phyloP scores from a whole-genome alignment of 2,888 invertebrate genomes.

The Erebia ligea region DNA sequence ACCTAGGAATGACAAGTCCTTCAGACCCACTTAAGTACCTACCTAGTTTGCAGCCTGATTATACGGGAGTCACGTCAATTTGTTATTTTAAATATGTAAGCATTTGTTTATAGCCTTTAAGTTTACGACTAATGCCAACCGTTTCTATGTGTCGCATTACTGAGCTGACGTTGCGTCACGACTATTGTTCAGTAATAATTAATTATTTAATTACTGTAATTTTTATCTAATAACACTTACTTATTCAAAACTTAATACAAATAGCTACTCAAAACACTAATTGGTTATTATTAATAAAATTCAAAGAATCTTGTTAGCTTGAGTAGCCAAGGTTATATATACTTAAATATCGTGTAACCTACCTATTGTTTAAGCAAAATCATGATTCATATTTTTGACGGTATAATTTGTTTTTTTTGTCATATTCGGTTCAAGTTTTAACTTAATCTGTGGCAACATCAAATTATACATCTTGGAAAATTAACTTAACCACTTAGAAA shows the following conservation, averaged over 20 bases:
- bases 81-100: constrained; percentile 70
- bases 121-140: constrained; percentile 58
- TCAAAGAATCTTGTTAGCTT: constrained; percentile 26
- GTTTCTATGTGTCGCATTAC: constrained; percentile 44
- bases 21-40: constrained; percentile 63
- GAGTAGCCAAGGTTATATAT: constrained; percentile 25
- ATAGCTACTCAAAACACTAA: constrained; percentile 24
- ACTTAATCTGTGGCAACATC: not conserved
- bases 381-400: constrained; percentile 17
- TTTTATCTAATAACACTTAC: constrained; percentile 32
- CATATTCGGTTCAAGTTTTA: constrained; percentile 6
- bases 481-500: not conserved
- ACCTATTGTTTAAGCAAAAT: constrained; percentile 4
- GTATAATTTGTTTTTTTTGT: constrained; percentile 16
- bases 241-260: constrained; percentile 17
- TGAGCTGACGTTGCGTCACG: constrained; percentile 34
- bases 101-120: constrained; percentile 66
- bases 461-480: not conserved
- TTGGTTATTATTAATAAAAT: constrained; percentile 17
- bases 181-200: constrained; percentile 33
- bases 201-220: constrained; percentile 27
- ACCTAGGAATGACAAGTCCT: constrained; percentile 66
- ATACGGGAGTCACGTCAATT: constrained; percentile 63
- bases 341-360: not conserved
- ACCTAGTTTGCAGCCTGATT: constrained; percentile 59